Percentiles rank a stretch among this genome's conserved stretches.
Conservation (phyloP, 1,140 invertebrate genomes). For the Drosophila bocqueti region DNA sequence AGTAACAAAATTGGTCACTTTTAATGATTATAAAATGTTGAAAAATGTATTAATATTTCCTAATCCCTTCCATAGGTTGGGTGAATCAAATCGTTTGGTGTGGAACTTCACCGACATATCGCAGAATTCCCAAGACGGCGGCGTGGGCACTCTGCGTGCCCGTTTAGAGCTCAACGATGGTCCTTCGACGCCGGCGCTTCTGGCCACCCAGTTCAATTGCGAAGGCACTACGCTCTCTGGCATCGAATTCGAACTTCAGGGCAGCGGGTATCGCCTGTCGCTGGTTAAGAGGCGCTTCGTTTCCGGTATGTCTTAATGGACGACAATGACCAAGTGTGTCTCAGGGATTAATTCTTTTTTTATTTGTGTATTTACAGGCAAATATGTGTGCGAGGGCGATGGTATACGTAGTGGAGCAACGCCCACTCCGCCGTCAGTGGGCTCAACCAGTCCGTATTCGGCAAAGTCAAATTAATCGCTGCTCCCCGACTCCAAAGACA, state of each 20-base stretch:
- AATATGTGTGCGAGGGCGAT: conserved; percentile 96
- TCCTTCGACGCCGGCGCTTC: conserved; percentile 92
- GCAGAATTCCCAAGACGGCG: conserved; percentile 94
- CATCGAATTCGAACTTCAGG: conserved; percentile 95
- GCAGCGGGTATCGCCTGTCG: conserved; percentile 95
- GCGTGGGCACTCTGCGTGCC: conserved; percentile 95
- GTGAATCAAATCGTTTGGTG: conserved; percentile 92
- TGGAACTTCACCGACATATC: conserved; percentile 98
- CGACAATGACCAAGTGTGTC: neutral
- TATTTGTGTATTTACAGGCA: conserved; percentile 86
- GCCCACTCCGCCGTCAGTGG: conserved; percentile 84
- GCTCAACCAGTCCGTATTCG: conserved; percentile 84
- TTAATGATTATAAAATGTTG: too few species aligned
- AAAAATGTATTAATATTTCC: too few species aligned
- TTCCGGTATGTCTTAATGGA: conserved; percentile 89
- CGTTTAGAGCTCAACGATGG: conserved; percentile 94
- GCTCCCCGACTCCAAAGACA: conserved; percentile 19
- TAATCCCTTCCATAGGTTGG: conserved; percentile 87
- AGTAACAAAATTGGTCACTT: too few species aligned
- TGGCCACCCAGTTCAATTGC: conserved; percentile 97
- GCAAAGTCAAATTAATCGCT: conserved; percentile 79
- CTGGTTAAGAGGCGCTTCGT: conserved; percentile 97
- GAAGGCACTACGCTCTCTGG: conserved; percentile 97
- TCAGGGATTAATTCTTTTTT: neutral
- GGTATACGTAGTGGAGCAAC: conserved; percentile 81